A percentile compares a stretch with the other conserved stretches of the same genome.
These are phyloP conservation scores for Chesias legatella DNA, from an alignment of 2,888 invertebrate genomes.

Conservation along the genomic window DNA sequence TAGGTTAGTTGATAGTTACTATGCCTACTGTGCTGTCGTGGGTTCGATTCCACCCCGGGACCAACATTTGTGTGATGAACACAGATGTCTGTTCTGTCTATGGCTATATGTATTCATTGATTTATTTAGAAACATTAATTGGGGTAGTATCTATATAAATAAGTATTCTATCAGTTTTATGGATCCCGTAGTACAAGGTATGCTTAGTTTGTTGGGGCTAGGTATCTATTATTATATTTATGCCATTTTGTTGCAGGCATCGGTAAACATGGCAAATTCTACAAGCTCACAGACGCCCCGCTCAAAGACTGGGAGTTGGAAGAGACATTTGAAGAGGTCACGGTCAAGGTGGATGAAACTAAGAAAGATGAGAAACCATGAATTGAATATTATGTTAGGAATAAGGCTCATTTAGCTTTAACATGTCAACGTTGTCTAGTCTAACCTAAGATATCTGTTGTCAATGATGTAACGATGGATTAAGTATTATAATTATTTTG, in stretches of 20 bases:
- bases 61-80: no score
- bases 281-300: constrained; percentile 79
- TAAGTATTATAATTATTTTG: no score
- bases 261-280: constrained; percentile 85
- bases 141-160: no score
- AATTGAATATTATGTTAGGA: neutral
- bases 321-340: constrained; percentile 52
- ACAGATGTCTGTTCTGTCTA: no score
- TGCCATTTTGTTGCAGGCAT: constrained; percentile 54
- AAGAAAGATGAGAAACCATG: constrained; percentile 27
- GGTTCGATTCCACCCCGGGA: no score
- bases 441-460: neutral
- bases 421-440: constrained; percentile 20
- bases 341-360: constrained; percentile 23
- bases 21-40: no score
- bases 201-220: no score
- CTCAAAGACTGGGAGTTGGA: constrained; percentile 84
- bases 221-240: neutral
- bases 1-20: no score
- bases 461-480: neutral
- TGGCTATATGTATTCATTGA: no score
- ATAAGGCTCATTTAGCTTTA: constrained; percentile 17
- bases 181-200: no score
- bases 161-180: no score
- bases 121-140: no score